phyloP scores from a whole-genome alignment of 2,888 invertebrate genomes.

The Elmis aenea region DNA sequence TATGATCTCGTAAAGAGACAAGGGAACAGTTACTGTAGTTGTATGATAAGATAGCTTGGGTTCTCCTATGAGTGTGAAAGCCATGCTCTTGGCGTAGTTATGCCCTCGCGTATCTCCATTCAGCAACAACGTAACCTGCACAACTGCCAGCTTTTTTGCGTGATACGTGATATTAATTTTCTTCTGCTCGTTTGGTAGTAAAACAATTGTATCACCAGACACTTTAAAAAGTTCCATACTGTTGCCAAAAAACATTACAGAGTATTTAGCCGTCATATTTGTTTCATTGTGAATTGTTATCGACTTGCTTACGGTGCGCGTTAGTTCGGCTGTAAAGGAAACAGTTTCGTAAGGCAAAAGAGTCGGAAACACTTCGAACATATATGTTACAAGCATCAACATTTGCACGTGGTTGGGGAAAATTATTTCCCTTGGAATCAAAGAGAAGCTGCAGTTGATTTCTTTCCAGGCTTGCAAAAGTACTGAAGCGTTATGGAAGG shows the following conservation, averaged over 20 bases:
- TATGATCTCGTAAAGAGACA: conserved; percentile 20
- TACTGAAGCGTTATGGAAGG: conserved; percentile 55
- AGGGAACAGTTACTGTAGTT: conserved; percentile 6
- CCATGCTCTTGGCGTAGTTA: conserved; percentile 33
- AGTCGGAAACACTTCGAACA: conserved; percentile 54
- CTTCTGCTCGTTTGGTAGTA: conserved; percentile 18
- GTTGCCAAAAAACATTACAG: conserved; percentile 33
- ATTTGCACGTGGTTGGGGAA: conserved; percentile 54
- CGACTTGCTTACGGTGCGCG: conserved; percentile 44
- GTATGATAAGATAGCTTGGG: conserved; percentile 22
- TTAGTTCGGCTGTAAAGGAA: conserved; percentile 48
- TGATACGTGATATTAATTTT: conserved; percentile 28
- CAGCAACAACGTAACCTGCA: conserved; percentile 28
- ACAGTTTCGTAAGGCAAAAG: conserved; percentile 48
- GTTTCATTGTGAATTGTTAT: conserved; percentile 44
- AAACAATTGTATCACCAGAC: conserved; percentile 5
- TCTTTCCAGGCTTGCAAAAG: conserved; percentile 52
- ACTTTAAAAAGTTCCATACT: conserved; percentile 27
- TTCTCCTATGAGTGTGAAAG: conserved; percentile 30
- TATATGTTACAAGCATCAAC: conserved; percentile 51
- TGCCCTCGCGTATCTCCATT: conserved; percentile 33
- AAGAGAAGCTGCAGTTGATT: conserved; percentile 53
- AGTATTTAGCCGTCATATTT: conserved; percentile 28
- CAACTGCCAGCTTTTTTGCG: conserved; percentile 29
- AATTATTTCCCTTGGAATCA: conserved; percentile 51